phyloP scores from a whole-genome alignment of 1,140 invertebrate species.

The Tetramorium parvispinum region DNA sequence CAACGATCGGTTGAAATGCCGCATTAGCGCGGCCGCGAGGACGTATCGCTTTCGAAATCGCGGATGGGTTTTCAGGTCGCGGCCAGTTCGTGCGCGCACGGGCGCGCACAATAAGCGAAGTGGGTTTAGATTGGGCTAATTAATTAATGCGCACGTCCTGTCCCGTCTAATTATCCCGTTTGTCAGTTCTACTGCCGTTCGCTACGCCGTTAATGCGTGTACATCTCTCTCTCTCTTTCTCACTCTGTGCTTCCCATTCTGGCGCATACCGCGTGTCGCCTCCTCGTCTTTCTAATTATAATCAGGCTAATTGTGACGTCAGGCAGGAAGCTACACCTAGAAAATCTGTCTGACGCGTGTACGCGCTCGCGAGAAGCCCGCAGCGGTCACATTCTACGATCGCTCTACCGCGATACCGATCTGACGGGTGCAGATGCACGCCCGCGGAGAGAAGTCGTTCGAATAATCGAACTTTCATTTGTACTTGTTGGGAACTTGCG shows the following conservation, averaged over 20 bases:
- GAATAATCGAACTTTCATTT: conserved; percentile 36
- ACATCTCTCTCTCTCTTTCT: conserved; percentile 24
- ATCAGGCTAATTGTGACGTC: conserved; percentile 85
- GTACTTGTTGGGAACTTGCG: conserved; percentile 41
- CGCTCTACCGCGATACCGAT: conserved; percentile 63
- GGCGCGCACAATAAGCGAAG: conserved; percentile 82
- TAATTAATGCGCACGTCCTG: conserved; percentile 86
- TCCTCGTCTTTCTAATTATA: conserved; percentile 83
- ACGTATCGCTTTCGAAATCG: conserved; percentile 65
- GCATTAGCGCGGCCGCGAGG: conserved; percentile 10
- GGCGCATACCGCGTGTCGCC: not conserved
- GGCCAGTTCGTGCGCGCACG: conserved; percentile 70
- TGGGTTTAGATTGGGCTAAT: conserved; percentile 85
- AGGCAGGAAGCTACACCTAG: conserved; percentile 84
- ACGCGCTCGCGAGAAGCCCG: conserved; percentile 36
- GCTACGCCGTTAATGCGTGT: conserved; percentile 79
- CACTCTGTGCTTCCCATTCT: conserved; percentile 19
- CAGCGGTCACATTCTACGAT: conserved; percentile 54
- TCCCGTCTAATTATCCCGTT: conserved; percentile 85
- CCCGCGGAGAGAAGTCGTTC: conserved; percentile 36
- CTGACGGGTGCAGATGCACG: conserved; percentile 33
- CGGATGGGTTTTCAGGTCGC: conserved; percentile 78
- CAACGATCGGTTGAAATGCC: not conserved
- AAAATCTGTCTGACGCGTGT: conserved; percentile 77
- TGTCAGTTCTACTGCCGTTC: conserved; percentile 80